Conservation (phyloP, 2,113 vertebrate genomes). For the Paraplagusia blochii region DNA sequence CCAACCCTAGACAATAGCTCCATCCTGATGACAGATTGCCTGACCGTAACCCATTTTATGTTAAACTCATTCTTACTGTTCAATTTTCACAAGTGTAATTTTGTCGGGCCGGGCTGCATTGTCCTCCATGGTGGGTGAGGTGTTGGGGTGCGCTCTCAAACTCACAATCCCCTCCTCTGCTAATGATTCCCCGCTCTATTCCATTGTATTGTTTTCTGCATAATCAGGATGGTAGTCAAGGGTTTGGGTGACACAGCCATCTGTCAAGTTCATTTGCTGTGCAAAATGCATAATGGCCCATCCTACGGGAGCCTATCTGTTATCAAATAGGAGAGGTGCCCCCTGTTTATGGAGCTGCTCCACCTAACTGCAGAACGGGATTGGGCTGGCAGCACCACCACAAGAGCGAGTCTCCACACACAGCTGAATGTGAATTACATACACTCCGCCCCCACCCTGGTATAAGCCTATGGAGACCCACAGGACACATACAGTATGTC, state of each 20-base stretch:
- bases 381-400: constrained; percentile 22
- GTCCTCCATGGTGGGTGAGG: constrained; percentile 89
- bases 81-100: constrained; percentile 98
- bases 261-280: constrained; percentile 99
- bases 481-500: constrained; percentile 1
- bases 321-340: constrained; percentile 80
- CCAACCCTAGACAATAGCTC: constrained; percentile 93
- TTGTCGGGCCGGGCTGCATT: constrained; percentile 88
- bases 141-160: constrained; percentile 70
- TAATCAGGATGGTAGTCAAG: constrained; percentile 99
- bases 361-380: constrained; percentile 46
- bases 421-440: constrained; percentile 17
- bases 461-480: constrained; percentile 10
- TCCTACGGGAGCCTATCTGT: constrained; percentile 90
- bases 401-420: constrained; percentile 4
- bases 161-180: constrained; percentile 79
- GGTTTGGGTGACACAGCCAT: constrained; percentile 99
- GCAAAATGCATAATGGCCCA: constrained; percentile 95
- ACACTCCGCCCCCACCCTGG: not conserved
- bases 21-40: constrained; percentile 96
- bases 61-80: constrained; percentile 99
- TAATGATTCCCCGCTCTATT: constrained; percentile 93
- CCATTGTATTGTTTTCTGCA: constrained; percentile 99
- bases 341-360: constrained; percentile 60
- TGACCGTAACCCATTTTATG: constrained; percentile 99